Conservation (phyloP, 2,888 invertebrate species). For the Elgonia sp. region DNA sequence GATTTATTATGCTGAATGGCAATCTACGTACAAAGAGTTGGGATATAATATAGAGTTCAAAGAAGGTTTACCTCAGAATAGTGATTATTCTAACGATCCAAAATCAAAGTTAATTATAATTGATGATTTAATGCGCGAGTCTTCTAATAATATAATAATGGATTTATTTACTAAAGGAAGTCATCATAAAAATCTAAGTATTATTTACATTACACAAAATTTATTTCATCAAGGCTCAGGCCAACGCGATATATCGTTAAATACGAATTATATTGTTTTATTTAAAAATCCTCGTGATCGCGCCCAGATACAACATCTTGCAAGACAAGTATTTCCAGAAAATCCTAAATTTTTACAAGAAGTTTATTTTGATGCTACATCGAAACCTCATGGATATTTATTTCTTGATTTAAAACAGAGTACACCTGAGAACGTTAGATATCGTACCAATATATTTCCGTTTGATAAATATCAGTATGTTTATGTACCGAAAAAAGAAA, state of each 20-base stretch:
- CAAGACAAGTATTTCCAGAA: neutral
- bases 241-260: constrained; percentile 1
- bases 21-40: constrained; percentile 41
- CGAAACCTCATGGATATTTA: constrained; percentile 43
- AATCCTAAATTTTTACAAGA: constrained; percentile 1
- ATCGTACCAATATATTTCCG: constrained; percentile 26
- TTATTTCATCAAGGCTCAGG: neutral
- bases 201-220: neutral
- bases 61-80: neutral
- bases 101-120: constrained; percentile 27
- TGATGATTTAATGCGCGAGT: constrained; percentile 59
- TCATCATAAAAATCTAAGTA: constrained; percentile 56
- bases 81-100: neutral
- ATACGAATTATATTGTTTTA: constrained; percentile 5
- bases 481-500: constrained; percentile 5
- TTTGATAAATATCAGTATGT: constrained; percentile 33
- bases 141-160: constrained; percentile 50
- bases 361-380: constrained; percentile 41
- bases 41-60: neutral
- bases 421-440: constrained; percentile 37
- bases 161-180: constrained; percentile 78
- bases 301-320: neutral
- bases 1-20: constrained; percentile 70
- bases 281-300: neutral
- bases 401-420: constrained; percentile 38